Conservation (phyloP, 2,888 invertebrate genomes). For the Diarsia rubi region DNA sequence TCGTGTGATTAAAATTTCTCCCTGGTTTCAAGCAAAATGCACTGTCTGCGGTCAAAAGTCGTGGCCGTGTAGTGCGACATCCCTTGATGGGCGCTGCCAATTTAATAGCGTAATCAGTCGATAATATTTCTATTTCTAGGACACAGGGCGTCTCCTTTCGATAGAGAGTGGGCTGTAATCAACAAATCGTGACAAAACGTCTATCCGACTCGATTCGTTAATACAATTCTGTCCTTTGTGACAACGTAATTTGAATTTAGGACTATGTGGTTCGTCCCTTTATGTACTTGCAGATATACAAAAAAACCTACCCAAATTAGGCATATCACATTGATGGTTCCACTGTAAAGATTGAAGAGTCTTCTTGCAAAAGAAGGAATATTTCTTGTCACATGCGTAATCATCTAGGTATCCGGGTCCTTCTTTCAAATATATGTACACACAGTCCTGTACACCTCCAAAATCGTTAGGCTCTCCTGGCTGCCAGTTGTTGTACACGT, state of each 20-base stretch:
- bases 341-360: slow-evolving; percentile 74
- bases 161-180: too few relatives aligned
- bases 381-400: slow-evolving; percentile 71
- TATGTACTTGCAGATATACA: not conserved
- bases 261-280: not conserved
- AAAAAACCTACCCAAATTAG: slow-evolving; percentile 72
- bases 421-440: slow-evolving; percentile 48
- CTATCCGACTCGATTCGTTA: not conserved
- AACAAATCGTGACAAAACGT: too few relatives aligned
- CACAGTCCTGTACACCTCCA: slow-evolving; percentile 75
- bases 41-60: too few relatives aligned
- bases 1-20: too few relatives aligned
- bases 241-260: not conserved
- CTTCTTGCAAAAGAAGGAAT: slow-evolving; percentile 83
- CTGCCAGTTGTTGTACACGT: slow-evolving; percentile 78
- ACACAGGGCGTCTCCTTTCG: too few relatives aligned
- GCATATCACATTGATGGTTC: slow-evolving; percentile 79
- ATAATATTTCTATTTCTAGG: too few relatives aligned
- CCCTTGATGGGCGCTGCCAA: too few relatives aligned
- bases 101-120: too few relatives aligned
- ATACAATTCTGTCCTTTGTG: not conserved
- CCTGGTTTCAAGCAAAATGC: too few relatives aligned
- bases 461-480: slow-evolving; percentile 80
- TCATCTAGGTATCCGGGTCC: slow-evolving; percentile 74
- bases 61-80: too few relatives aligned